Conservation (phyloP, 2,888 invertebrate species). For the Nebria brevicollis region DNA sequence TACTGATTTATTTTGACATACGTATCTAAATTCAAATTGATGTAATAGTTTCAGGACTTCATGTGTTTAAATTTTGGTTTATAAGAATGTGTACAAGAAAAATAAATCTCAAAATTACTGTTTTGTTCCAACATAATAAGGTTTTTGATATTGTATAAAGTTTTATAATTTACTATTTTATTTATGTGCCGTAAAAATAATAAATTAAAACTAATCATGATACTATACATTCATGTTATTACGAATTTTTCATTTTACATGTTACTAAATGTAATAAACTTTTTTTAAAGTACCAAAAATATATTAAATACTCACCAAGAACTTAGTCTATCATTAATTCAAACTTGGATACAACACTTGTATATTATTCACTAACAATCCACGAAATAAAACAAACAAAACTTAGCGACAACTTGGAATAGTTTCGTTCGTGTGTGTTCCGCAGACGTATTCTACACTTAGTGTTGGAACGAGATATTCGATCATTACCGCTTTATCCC, state of each 20-base stretch:
- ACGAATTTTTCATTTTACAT: not conserved
- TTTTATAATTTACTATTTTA: no score
- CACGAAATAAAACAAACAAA: slow-evolving; percentile 1
- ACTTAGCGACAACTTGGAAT: not conserved
- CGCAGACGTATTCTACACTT: not conserved
- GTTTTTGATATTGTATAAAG: no score
- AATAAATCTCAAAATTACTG: no score
- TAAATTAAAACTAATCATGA: no score
- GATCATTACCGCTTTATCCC: not conserved
- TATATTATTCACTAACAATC: not conserved
- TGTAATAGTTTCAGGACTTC: no score
- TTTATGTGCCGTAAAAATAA: no score
- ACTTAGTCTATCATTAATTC: not conserved
- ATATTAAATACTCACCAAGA: not conserved
- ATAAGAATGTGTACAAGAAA: no score
- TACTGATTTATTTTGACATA: no score
- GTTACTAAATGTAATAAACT: not conserved
- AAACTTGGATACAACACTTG: not conserved
- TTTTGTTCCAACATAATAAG: no score
- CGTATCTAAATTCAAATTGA: no score
- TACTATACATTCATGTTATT: no score
- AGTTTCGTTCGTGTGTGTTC: not conserved
- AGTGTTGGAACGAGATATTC: not conserved
- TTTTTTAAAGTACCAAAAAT: not conserved
- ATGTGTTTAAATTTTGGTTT: no score